Conservation (phyloP, 2,113 vertebrate species). For the Megaceryle torquata region DNA sequence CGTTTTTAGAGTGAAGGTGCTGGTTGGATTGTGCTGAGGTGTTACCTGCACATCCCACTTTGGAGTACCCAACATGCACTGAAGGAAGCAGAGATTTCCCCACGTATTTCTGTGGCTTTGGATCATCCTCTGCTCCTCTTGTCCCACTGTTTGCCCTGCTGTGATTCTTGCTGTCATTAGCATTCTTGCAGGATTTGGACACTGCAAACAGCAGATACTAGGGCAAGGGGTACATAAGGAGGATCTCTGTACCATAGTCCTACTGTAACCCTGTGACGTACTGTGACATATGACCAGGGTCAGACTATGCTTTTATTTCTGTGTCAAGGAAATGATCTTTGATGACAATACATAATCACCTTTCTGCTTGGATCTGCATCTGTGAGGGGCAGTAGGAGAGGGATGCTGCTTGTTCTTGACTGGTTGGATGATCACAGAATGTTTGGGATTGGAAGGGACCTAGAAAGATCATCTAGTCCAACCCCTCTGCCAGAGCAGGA, state of each 20-base stretch:
- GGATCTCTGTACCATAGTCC: neutral
- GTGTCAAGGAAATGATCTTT: neutral
- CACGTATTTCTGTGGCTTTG: neutral
- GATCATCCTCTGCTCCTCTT: neutral
- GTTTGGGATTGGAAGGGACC: too few relatives aligned
- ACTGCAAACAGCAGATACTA: neutral
- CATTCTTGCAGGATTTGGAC: neutral
- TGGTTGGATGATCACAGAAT: neutral
- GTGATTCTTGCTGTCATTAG: neutral
- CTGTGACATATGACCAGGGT: too few relatives aligned
- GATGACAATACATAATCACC: neutral
- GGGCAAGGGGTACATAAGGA: accelerated
- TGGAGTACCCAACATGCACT: accelerated
- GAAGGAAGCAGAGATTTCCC: neutral
- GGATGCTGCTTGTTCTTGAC: neutral
- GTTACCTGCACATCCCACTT: neutral
- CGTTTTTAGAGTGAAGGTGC: neutral
- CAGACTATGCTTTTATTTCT: neutral
- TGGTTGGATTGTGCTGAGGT: neutral
- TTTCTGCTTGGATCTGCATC: neutral
- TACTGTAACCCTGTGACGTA: too few relatives aligned
- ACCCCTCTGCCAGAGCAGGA: too few relatives aligned
- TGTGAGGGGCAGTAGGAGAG: neutral
- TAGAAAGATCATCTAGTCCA: too few relatives aligned
- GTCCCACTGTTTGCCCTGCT: neutral